Percentiles rank a stretch among this genome's conserved stretches.
phyloP scores from a whole-genome alignment of 1,140 invertebrate species.

The Ectropis grisescens region DNA sequence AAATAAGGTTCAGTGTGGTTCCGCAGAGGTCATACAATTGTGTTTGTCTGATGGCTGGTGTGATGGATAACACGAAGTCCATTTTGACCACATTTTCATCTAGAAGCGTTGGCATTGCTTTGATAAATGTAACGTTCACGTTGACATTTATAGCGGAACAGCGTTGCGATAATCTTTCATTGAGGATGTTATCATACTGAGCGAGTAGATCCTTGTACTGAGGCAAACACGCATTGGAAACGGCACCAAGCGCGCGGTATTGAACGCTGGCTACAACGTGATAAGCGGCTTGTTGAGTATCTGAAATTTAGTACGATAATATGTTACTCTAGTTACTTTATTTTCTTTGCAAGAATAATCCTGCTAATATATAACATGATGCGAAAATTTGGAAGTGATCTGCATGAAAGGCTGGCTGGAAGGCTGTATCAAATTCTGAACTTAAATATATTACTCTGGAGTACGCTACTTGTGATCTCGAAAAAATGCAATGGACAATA shows the following conservation, averaged over 20 bases:
- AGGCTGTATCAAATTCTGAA: too few species aligned
- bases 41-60: constrained; percentile 87
- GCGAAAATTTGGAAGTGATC: too few species aligned
- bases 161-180: constrained; percentile 86
- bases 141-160: constrained; percentile 96
- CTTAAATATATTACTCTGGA: too few species aligned
- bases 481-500: too few species aligned
- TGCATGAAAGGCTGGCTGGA: too few species aligned
- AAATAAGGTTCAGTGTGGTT: constrained; percentile 92
- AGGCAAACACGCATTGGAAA: constrained; percentile 84
- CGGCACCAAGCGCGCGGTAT: constrained; percentile 91
- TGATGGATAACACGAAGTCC: constrained; percentile 89
- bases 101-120: constrained; percentile 79
- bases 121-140: constrained; percentile 93
- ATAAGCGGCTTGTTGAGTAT: constrained; percentile 94
- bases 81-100: constrained; percentile 92
- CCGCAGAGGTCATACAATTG: constrained; percentile 95
- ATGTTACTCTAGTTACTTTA: constrained; percentile 3
- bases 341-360: too few species aligned
- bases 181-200: constrained; percentile 85
- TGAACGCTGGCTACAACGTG: constrained; percentile 90
- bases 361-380: too few species aligned
- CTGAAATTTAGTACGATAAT: constrained; percentile 67
- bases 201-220: constrained; percentile 89
- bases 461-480: too few species aligned